Conservation (phyloP, 2,113 vertebrate species). For the Octodon degus region DNA sequence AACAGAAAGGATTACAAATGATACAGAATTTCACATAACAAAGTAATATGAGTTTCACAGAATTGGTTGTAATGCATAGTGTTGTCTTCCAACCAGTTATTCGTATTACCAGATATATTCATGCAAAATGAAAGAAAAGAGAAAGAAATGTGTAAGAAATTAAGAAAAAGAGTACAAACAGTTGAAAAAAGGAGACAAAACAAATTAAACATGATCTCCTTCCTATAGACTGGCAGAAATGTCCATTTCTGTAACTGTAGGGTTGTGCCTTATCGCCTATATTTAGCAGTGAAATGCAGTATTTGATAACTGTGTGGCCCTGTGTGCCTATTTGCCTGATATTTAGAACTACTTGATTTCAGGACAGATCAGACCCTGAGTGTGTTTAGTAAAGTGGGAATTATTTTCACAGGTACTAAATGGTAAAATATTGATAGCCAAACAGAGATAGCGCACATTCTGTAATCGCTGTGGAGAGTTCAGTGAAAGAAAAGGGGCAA, state of each 20-base stretch:
- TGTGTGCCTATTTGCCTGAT: neutral
- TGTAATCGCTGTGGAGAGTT: neutral
- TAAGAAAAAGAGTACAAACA: too few species aligned
- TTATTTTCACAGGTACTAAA: constrained; percentile 46
- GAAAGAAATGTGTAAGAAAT: too few species aligned
- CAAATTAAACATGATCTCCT: too few species aligned
- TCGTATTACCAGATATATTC: too few species aligned
- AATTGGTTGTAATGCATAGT: too few species aligned
- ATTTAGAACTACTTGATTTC: constrained; percentile 3
- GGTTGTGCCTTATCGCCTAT: neutral
- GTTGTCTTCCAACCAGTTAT: too few species aligned
- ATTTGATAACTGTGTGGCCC: neutral
- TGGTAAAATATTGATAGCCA: constrained; percentile 51
- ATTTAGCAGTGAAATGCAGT: neutral
- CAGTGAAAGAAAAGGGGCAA: neutral
- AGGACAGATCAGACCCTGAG: neutral
- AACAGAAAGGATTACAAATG: too few species aligned
- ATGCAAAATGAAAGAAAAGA: too few species aligned
- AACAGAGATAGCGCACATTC: constrained; percentile 24
- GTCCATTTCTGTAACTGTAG: neutral
- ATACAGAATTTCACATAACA: too few species aligned
- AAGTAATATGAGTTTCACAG: too few species aligned
- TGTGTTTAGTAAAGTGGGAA: constrained; percentile 28
- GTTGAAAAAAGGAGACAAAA: too few species aligned
- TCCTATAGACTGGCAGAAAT: too few species aligned